These are phyloP conservation scores for Catamblyrhynchus diadema DNA, from an alignment of 2,797 vertebrate genomes.

Conservation along the genomic window DNA sequence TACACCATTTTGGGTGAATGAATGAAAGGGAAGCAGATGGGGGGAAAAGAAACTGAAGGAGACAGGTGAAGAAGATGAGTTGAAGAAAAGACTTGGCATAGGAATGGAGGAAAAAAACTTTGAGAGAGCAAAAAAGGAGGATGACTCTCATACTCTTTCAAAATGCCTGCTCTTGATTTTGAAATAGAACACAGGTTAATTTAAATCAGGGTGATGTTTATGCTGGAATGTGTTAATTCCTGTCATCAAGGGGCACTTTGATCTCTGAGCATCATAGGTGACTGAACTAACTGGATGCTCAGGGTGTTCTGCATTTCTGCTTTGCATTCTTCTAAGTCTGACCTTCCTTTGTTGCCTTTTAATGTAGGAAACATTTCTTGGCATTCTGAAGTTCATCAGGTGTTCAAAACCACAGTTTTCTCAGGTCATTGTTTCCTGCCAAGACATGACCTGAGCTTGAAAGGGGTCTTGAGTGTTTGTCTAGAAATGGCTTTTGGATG, in stretches of 20 bases:
- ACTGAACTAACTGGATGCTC: conserved; percentile 17
- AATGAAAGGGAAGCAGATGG: not conserved
- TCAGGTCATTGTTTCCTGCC: not conserved
- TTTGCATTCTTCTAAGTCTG: conserved; percentile 21
- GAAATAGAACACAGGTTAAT: not conserved
- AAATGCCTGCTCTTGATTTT: not conserved
- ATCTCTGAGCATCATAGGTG: conserved; percentile 31
- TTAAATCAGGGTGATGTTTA: not conserved
- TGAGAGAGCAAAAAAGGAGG: not conserved
- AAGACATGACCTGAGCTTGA: not conserved
- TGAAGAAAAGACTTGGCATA: not conserved
- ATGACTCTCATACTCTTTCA: not conserved
- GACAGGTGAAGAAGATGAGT: not conserved
- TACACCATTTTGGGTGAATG: not conserved
- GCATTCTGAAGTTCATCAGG: not conserved
- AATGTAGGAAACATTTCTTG: not conserved
- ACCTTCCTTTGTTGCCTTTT: not conserved
- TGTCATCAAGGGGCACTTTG: not conserved
- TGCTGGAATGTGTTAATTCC: conserved; percentile 47
- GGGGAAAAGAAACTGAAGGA: not conserved
- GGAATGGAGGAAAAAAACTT: not conserved
- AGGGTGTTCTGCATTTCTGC: conserved; percentile 35
- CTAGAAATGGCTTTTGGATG: not conserved
- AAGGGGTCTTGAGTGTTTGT: not conserved
- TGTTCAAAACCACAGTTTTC: not conserved